These are phyloP conservation scores for Cryptomyrus ogoouensis DNA, from an alignment of 2,113 vertebrate genomes.

Conservation along the genomic window DNA sequence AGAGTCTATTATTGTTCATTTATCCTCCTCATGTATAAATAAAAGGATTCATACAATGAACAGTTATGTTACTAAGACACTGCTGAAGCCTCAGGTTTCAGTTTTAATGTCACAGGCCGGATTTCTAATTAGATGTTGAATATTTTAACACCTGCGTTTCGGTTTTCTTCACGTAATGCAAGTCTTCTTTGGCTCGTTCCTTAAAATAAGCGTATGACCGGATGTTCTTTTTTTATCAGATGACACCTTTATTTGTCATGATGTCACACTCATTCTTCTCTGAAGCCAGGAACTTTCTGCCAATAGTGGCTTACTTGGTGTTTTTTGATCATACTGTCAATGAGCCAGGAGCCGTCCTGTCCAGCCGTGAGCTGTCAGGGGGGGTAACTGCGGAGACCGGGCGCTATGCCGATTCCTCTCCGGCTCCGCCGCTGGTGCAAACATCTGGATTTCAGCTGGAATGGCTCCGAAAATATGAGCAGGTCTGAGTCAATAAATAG, in stretches of 20 bases:
- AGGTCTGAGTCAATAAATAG: neutral
- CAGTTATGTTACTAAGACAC: conserved; percentile 2
- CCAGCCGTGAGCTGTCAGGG: neutral
- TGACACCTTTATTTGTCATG: neutral
- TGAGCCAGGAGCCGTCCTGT: neutral
- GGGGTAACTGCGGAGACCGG: neutral
- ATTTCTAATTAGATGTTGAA: conserved; percentile 46
- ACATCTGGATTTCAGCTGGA: neutral
- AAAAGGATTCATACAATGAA: neutral
- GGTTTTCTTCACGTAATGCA: conserved; percentile 34
- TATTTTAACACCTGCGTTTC: conserved; percentile 44
- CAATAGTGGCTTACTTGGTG: neutral
- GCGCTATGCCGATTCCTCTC: neutral
- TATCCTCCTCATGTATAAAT: conserved; percentile 4
- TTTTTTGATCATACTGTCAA: neutral
- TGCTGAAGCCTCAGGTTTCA: conserved; percentile 16
- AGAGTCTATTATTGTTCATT: neutral
- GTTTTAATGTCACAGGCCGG: conserved; percentile 24
- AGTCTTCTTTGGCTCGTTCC: conserved; percentile 13
- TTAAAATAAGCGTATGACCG: neutral
- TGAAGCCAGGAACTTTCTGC: neutral
- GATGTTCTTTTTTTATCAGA: neutral
- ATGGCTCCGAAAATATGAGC: neutral
- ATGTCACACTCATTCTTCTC: neutral
- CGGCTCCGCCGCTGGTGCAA: neutral